These are phyloP conservation scores for Neotoma lepida DNA, from an alignment of 2,113 vertebrate species.

Conservation along the genomic window DNA sequence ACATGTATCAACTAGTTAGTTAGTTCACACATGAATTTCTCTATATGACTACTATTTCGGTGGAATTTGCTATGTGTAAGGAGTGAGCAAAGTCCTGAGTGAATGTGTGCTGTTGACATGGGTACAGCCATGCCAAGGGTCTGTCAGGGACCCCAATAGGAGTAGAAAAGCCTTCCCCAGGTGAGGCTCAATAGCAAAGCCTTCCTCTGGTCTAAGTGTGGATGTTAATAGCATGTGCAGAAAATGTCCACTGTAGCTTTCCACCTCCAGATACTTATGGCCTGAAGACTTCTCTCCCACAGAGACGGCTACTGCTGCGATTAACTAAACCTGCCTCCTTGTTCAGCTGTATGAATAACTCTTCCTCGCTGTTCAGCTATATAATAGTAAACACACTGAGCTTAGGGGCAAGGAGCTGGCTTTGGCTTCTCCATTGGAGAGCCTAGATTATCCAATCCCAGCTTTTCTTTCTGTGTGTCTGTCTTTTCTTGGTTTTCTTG, in stretches of 20 bases:
- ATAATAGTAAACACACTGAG: background rate
- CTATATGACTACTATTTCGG: background rate
- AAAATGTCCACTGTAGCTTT: background rate
- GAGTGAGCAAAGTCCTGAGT: background rate
- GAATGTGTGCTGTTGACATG: background rate
- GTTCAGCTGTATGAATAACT: background rate
- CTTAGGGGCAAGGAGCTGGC: background rate
- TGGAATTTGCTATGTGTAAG: background rate
- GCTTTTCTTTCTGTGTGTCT: background rate
- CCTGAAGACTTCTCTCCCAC: background rate
- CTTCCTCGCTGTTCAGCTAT: background rate
- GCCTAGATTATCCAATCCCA: background rate
- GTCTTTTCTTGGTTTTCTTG: background rate
- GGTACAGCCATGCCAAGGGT: background rate
- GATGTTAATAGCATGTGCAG: background rate
- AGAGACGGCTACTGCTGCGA: background rate
- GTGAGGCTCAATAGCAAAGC: background rate
- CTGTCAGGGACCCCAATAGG: background rate
- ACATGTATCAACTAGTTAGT: constrained; percentile 13
- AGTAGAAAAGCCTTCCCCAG: background rate
- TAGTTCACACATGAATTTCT: background rate
- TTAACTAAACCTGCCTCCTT: background rate
- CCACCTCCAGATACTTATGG: background rate
- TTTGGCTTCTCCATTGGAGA: background rate
- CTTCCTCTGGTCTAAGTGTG: background rate